A percentile compares a stretch with the other conserved stretches of the same genome.
These are phyloP conservation scores for Melanostigma gelatinosum DNA, from an alignment of 2,113 vertebrate genomes.

Conservation along the genomic window DNA sequence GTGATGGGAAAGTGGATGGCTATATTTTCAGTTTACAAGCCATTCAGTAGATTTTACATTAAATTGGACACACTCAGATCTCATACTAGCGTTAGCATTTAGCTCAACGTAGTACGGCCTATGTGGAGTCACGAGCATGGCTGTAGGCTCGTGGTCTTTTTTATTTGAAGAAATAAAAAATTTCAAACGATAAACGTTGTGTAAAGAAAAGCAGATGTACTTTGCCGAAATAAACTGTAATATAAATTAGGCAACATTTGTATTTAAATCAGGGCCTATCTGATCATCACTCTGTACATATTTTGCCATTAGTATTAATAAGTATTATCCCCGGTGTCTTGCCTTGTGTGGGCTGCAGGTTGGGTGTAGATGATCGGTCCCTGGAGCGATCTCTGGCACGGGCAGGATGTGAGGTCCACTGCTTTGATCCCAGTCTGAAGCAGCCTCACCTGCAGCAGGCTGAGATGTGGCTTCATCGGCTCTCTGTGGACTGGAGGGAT, in stretches of 20 bases:
- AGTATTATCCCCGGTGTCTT: not conserved
- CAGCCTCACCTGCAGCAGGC: conserved; percentile 87
- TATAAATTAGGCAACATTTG: not conserved
- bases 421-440: conserved; percentile 91
- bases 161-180: not conserved
- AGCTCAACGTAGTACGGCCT: not conserved
- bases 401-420: conserved; percentile 91
- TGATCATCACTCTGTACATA: not conserved
- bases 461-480: conserved; percentile 89
- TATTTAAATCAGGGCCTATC: not conserved
- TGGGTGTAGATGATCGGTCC: conserved; percentile 84
- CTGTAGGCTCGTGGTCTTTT: not conserved
- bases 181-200: not conserved
- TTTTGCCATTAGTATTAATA: not conserved
- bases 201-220: too few species aligned
- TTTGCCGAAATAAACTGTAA: not conserved
- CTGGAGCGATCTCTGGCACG: conserved; percentile 87
- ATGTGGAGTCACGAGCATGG: not conserved
- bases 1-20: not conserved
- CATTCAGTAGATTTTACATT: not conserved
- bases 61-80: not conserved
- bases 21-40: not conserved
- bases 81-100: not conserved
- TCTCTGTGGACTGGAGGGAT: conserved; percentile 94
- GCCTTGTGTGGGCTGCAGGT: conserved; percentile 71